Evolutionary conservation across 2,888 invertebrate species (phyloP).

Genomic region (Dastarcus helophoroides): DNA sequence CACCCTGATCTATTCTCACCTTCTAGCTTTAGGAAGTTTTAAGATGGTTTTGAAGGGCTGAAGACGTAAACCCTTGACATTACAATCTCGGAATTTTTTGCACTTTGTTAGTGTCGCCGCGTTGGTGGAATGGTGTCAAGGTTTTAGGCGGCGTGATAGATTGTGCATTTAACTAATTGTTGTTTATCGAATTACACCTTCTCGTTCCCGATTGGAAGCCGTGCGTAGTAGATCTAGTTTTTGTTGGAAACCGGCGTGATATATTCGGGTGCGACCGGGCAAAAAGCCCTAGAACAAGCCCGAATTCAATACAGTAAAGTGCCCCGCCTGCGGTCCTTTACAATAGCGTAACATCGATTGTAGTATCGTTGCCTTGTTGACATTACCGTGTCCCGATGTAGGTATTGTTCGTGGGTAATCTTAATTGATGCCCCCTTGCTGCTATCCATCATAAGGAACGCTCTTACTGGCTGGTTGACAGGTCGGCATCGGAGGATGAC

Average conservation of each 20-base stretch:
- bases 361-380: constrained; percentile 7
- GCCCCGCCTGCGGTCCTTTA: constrained; percentile 21
- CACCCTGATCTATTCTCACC: too few relatives aligned
- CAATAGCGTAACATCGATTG: constrained; percentile 8
- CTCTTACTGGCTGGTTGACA: constrained; percentile 5
- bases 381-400: constrained; percentile 18
- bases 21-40: too few relatives aligned
- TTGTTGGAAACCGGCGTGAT: constrained; percentile 19
- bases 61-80: too few relatives aligned
- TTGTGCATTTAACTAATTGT: too few relatives aligned
- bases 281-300: constrained; percentile 30
- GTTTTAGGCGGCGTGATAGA: too few relatives aligned
- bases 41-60: too few relatives aligned
- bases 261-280: constrained; percentile 23
- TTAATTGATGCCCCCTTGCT: constrained; percentile 39
- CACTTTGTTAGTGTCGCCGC: too few relatives aligned
- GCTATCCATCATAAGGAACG: constrained; percentile 37
- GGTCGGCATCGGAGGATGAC: constrained; percentile 7
- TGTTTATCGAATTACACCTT: too few relatives aligned
- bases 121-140: too few relatives aligned
- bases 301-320: constrained; percentile 40
- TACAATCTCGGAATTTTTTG: too few relatives aligned
- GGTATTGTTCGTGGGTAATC: constrained; percentile 38
- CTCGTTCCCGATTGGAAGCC: too few relatives aligned
- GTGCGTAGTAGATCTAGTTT: too few relatives aligned